Evolutionary conservation across 2,888 invertebrate species (phyloP), one percentile per base, ranked within the genome.

Genomic region (Pherbina coryleti): DNA sequence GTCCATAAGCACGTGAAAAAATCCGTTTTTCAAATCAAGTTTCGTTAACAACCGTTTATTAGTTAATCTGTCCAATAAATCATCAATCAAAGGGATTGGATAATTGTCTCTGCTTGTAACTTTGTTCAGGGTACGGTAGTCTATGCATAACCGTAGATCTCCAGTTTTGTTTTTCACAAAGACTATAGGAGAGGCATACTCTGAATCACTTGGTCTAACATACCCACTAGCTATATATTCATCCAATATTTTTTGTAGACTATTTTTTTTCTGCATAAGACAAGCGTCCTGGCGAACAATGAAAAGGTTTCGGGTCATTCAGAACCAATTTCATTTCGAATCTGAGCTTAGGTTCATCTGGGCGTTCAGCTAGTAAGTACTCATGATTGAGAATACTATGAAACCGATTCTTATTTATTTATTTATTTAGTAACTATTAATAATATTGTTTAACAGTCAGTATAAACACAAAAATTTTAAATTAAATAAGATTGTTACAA

Each of bases 11-110:
- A 62, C 62, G 5, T 62, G 62, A 14, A 25, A 62, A 62, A 62
- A 22, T 11, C 25, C 80, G 9, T 77, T 79, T 60, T 76, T 79
- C 4, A 78, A 73, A 75, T 79, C 76, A n/a, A 76, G 60, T 55
- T 70, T 74, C 8, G 73, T 74, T 75, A 77, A 80, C 34, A 71
- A 17, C 22, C 8, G 55, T 53, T 76, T 74, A 28, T 76, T 67
- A 3, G 22, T 69, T 31, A 78, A 53, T 8, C 74, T 74, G 9
- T 78, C 76, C 14, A 78, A 49, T 17, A 79, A 53, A 71, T 79
- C 79, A 31, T 78, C 76, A 62, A 78, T 78, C 25, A 79, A 55
- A 14, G 78, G 79, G 3, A 79, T 69, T 9, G 79, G 78, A 37
- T 76, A 78, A 31, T 72, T 77, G 28, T 78, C 14, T 17, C 76